Evolutionary conservation across 2,113 vertebrate species (phyloP).

Genomic region (Crypturellus undulatus): DNA sequence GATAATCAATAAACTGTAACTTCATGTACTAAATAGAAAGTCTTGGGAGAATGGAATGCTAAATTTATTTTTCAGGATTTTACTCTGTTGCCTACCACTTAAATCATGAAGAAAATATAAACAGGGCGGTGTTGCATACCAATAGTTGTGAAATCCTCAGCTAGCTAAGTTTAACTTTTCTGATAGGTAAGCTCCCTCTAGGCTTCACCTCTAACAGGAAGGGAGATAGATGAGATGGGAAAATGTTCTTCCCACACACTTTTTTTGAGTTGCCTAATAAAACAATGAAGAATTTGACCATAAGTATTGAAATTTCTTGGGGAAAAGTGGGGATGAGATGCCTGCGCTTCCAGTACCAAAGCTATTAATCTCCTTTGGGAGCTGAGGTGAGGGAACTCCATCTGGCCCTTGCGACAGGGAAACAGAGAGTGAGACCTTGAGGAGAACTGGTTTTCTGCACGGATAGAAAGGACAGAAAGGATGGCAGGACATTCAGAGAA

Average conservation of each 20-base stretch:
- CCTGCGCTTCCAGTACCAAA: accelerated
- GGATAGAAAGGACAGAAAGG: too few species aligned
- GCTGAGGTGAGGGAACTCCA: neutral
- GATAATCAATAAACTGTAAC: neutral
- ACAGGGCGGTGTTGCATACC: neutral
- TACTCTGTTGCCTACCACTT: neutral
- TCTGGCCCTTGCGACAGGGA: neutral
- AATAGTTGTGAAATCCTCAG: neutral
- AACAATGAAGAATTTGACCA: neutral
- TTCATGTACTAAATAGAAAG: neutral
- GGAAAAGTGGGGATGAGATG: neutral
- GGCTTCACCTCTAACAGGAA: neutral
- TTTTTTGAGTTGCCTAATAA: neutral
- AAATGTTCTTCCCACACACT: accelerated
- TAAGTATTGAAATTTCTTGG: neutral
- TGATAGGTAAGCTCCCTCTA: accelerated
- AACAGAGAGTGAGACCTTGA: neutral
- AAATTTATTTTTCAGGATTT: neutral
- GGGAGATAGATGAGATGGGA: neutral
- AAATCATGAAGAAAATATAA: conserved; percentile 14
- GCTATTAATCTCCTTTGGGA: neutral
- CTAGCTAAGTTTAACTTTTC: neutral
- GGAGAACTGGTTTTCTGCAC: neutral
- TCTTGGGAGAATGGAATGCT: neutral
- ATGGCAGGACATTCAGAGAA: neutral